Evolutionary conservation across 2,113 vertebrate species (phyloP).

Genomic region (Maccullochella peelii): DNA sequence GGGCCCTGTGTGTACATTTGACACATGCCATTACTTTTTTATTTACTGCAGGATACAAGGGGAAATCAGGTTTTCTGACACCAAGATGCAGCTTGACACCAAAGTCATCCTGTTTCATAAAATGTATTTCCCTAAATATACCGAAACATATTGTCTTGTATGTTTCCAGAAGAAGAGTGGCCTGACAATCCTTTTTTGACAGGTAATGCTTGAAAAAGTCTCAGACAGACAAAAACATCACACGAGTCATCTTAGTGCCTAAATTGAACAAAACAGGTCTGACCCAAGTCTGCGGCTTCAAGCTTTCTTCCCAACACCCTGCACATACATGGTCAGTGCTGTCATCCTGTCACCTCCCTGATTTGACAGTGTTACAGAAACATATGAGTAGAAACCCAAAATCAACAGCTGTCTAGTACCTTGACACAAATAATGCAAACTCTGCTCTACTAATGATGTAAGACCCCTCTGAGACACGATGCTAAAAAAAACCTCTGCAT

Average conservation of each 20-base stretch:
- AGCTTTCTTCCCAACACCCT: not conserved
- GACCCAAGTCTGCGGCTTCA: not conserved
- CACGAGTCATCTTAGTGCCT: not conserved
- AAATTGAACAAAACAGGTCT: not conserved
- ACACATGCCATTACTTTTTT: not conserved
- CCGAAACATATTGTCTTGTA: not conserved
- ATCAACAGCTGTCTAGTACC: not conserved
- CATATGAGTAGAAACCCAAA: not conserved
- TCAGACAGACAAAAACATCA: slow-evolving; percentile 2
- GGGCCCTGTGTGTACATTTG: too few relatives aligned
- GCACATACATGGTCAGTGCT: not conserved
- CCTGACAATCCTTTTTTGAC: not conserved
- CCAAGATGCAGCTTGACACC: not conserved
- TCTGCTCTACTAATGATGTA: not conserved
- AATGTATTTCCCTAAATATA: not conserved
- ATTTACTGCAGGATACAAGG: too few relatives aligned
- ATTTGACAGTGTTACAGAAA: not conserved
- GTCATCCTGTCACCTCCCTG: not conserved
- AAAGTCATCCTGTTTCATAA: not conserved
- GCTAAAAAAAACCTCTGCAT: not conserved
- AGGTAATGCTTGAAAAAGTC: not conserved
- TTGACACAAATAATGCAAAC: slow-evolving; percentile 14
- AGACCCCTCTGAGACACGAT: not conserved
- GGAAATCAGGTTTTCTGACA: not conserved
- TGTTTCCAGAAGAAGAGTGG: not conserved